These are phyloP conservation scores for Agrotis exclamationis DNA, from an alignment of 2,888 invertebrate species.

Conservation along the genomic window DNA sequence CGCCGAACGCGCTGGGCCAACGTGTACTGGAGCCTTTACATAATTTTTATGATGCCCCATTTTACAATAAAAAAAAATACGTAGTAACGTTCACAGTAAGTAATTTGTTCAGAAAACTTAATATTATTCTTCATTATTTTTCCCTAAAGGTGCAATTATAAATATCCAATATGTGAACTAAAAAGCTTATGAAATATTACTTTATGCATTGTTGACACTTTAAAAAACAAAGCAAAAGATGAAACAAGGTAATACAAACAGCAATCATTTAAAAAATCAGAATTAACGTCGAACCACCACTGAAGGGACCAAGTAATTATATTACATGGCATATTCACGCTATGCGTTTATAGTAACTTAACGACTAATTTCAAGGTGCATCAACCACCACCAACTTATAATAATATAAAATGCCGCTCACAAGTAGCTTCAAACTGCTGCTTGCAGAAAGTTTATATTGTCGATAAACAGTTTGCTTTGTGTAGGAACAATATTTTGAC, in stretches of 20 bases:
- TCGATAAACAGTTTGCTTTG: conserved; percentile 82
- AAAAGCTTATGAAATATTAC: conserved; percentile 1
- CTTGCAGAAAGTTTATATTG: conserved; percentile 75
- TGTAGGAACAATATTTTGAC: conserved; percentile 76
- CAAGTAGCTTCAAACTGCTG: conserved; percentile 72
- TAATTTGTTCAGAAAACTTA: conserved; percentile 3
- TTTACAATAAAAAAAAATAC: conserved; percentile 1
- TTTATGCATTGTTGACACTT: neutral
- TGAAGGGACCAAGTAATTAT: conserved; percentile 37
- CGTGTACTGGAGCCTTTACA: too few species aligned
- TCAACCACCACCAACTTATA: conserved; percentile 55
- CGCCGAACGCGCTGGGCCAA: too few species aligned
- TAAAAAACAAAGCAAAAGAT: conserved; percentile 11
- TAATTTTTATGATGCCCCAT: neutral
- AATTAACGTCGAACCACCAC: conserved; percentile 11
- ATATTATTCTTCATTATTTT: neutral
- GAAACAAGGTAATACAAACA: conserved; percentile 10
- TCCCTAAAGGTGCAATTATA: conserved; percentile 3
- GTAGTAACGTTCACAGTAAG: neutral
- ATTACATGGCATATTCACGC: conserved; percentile 50
- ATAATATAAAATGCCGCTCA: conserved; percentile 55
- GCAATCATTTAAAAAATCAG: conserved; percentile 20
- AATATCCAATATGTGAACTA: neutral
- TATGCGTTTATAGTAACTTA: conserved; percentile 46
- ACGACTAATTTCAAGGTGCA: conserved; percentile 44